Conservation (phyloP, 2,797 vertebrate genomes). For the Periophthalmus magnuspinnatus region DNA sequence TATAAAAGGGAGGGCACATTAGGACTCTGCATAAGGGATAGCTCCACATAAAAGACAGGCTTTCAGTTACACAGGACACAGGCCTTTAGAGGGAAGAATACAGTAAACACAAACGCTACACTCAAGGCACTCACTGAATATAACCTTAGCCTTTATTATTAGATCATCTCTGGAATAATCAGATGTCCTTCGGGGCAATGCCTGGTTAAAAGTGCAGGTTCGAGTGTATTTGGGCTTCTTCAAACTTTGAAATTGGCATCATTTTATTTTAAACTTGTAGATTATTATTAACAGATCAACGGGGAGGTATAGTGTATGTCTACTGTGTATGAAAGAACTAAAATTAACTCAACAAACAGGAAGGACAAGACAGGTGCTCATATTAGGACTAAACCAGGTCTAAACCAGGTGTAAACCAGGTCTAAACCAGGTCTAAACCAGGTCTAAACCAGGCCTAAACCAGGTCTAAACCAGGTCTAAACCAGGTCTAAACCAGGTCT, state of each 20-base stretch:
- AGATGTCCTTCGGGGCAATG: slow-evolving; percentile 39
- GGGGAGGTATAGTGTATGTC: no score
- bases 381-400: not conserved
- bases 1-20: slow-evolving; percentile 36
- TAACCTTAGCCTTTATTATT: slow-evolving; percentile 20
- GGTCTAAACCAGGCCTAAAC: not conserved
- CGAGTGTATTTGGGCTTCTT: not conserved
- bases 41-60: slow-evolving; percentile 42
- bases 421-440: not conserved
- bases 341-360: not conserved
- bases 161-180: slow-evolving; percentile 37
- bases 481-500: not conserved
- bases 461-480: not conserved
- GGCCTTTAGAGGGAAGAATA: slow-evolving; percentile 49
- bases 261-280: not conserved
- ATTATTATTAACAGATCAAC: no score
- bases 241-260: not conserved
- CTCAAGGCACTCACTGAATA: slow-evolving; percentile 22
- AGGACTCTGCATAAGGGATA: slow-evolving; percentile 27
- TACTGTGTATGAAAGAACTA: not conserved
- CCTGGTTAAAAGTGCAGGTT: slow-evolving; percentile 43
- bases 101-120: slow-evolving; percentile 31
- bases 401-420: not conserved
- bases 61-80: slow-evolving; percentile 55
- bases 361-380: not conserved